Percentiles rank a stretch among this genome's conserved stretches.
Evolutionary conservation across 2,888 invertebrate species (phyloP).

Genomic region (Drosophila quinaria): DNA sequence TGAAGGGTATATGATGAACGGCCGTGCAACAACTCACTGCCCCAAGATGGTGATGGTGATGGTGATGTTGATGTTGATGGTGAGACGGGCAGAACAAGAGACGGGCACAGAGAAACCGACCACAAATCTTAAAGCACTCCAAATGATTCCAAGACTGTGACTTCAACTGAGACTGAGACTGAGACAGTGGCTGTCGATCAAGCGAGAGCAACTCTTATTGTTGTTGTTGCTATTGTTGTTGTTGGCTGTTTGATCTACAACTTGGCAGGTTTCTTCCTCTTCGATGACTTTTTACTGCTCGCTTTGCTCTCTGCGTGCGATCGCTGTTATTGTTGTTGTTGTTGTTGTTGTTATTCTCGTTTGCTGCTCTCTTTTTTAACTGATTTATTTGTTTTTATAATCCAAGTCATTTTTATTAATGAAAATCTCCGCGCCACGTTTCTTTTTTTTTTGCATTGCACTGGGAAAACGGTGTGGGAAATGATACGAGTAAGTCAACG

Average conservation of each 20-base stretch:
- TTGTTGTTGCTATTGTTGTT: slow-evolving; percentile 22
- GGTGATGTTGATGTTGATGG: no score
- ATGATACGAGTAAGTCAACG: background rate
- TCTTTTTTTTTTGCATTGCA: slow-evolving; percentile 6
- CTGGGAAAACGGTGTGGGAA: slow-evolving; percentile 43
- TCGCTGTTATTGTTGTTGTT: slow-evolving; percentile 18
- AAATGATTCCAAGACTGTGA: slow-evolving; percentile 12
- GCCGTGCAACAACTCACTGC: slow-evolving; percentile 61
- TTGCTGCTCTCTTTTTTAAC: slow-evolving; percentile 43
- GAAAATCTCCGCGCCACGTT: slow-evolving; percentile 66
- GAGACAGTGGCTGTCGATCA: slow-evolving; percentile 28
- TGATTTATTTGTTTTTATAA: slow-evolving; percentile 73
- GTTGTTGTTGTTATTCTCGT: slow-evolving; percentile 7
- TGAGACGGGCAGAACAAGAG: slow-evolving; percentile 18
- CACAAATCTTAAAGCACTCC: slow-evolving; percentile 53
- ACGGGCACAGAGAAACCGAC: slow-evolving; percentile 1
- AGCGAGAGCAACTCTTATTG: slow-evolving; percentile 33
- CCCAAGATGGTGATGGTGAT: slow-evolving; percentile 14
- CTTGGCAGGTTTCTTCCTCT: slow-evolving; percentile 56
- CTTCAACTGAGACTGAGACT: background rate
- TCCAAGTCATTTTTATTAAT: slow-evolving; percentile 79
- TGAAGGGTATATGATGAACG: slow-evolving; percentile 85
- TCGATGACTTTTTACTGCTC: slow-evolving; percentile 40
- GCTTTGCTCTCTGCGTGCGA: slow-evolving; percentile 28
- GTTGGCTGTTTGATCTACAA: slow-evolving; percentile 44